A percentile compares a stretch with the other conserved stretches of the same genome.
These are phyloP conservation scores for Tenebrosternarchus preto DNA, from an alignment of 2,113 vertebrate species.

Conservation along the genomic window DNA sequence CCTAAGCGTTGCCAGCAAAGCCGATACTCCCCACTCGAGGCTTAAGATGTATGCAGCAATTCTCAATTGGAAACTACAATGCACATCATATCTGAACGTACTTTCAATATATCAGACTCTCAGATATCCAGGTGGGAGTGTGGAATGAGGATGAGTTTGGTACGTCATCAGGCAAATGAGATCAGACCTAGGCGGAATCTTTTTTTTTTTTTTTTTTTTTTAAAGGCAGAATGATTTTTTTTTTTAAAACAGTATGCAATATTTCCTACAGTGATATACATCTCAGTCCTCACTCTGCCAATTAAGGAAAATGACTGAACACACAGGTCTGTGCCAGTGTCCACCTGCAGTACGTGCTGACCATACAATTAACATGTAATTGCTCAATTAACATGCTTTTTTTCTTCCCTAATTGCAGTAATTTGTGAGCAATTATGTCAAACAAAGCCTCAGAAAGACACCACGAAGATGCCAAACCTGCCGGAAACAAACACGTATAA, in stretches of 20 bases:
- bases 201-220: conserved; percentile 14
- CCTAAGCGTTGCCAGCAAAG: too few species aligned
- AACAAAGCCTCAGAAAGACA: conserved; percentile 24
- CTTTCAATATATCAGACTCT: background rate
- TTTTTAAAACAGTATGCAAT: conserved; percentile 13
- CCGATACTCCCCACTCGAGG: background rate
- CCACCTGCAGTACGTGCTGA: conserved; percentile 31
- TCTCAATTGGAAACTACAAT: background rate
- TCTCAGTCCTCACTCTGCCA: conserved; percentile 25
- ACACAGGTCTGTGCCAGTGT: conserved; percentile 1
- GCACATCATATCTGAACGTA: background rate
- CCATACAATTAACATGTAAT: conserved; percentile 30
- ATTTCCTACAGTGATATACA: conserved; percentile 24
- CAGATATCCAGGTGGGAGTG: background rate
- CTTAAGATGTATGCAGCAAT: conserved; percentile 2
- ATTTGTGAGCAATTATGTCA: conserved; percentile 41
- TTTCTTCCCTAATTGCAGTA: conserved; percentile 31
- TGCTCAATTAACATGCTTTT: conserved; percentile 10
- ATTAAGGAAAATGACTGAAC: conserved; percentile 29
- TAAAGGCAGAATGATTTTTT: background rate
- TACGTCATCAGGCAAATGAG: background rate
- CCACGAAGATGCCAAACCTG: conserved; percentile 24
- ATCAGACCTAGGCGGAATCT: background rate
- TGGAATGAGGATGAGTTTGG: conserved; percentile 1
- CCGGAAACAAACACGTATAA: conserved; percentile 38